Evolutionary conservation across 2,113 vertebrate genomes (phyloP).

Genomic region (Orthonyx spaldingii): DNA sequence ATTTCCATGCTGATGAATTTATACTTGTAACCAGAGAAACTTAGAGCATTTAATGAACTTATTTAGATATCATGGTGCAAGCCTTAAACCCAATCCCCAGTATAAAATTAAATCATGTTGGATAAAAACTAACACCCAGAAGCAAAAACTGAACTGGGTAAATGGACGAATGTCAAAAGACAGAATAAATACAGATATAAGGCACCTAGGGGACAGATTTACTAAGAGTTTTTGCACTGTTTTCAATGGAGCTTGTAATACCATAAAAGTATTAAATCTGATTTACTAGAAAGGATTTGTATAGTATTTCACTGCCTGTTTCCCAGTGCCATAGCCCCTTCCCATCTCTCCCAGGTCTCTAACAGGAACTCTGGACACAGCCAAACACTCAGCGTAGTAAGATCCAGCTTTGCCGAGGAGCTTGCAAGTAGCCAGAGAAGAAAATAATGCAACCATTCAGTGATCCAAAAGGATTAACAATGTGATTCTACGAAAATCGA

Average conservation of each 20-base stretch:
- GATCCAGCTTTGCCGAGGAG: background rate
- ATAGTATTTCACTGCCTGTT: background rate
- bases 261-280: constrained; percentile 56
- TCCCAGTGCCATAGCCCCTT: background rate
- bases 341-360: background rate
- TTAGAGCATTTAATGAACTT: constrained; percentile 65
- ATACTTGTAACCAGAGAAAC: constrained; percentile 61
- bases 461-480: background rate
- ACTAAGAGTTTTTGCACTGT: constrained; percentile 54
- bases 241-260: constrained; percentile 59
- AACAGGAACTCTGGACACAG: background rate
- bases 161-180: constrained; percentile 62
- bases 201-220: constrained; percentile 60
- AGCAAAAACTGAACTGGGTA: constrained; percentile 41
- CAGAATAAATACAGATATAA: constrained; percentile 67
- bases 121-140: constrained; percentile 67
- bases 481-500: background rate
- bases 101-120: constrained; percentile 64
- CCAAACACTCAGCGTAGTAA: background rate
- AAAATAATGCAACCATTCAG: background rate
- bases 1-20: constrained; percentile 68
- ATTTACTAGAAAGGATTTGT: constrained; percentile 62
- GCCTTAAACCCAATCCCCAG: constrained; percentile 22
- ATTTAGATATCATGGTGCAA: constrained; percentile 55
- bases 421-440: background rate